phyloP scores from a whole-genome alignment of 2,797 vertebrate genomes.

The Meda fulgida region DNA sequence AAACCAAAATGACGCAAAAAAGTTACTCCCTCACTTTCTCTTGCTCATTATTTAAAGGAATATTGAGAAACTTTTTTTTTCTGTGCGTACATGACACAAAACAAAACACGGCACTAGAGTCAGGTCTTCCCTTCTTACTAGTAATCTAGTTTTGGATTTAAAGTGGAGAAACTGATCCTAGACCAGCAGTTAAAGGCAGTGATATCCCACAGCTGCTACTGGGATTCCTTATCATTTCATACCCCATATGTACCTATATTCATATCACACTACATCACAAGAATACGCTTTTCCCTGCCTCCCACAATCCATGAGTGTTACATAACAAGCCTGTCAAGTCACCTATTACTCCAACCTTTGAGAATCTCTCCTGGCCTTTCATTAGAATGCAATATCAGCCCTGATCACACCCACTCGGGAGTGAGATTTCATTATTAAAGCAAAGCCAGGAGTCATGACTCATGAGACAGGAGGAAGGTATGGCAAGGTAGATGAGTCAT shows the following conservation, averaged over 20 bases:
- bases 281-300: background rate
- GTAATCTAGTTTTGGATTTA: background rate
- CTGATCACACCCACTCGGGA: constrained; percentile 8
- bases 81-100: background rate
- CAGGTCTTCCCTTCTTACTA: background rate
- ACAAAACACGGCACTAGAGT: background rate
- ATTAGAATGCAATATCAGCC: constrained; percentile 29
- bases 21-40: too few relatives aligned
- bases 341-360: constrained; percentile 20
- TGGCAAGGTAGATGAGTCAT: constrained; percentile 9
- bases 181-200: background rate
- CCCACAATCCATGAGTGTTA: background rate
- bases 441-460: background rate
- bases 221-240: background rate
- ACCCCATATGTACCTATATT: background rate
- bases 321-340: constrained; percentile 16
- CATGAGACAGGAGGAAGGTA: constrained; percentile 14
- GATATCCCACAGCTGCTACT: background rate
- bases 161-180: background rate
- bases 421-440: constrained; percentile 32
- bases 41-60: background rate
- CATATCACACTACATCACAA: background rate
- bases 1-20: too few relatives aligned
- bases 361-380: constrained; percentile 29
- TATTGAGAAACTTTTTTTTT: background rate